Conservation (phyloP, 2,888 invertebrate species). For the Herminia tarsipennalis region DNA sequence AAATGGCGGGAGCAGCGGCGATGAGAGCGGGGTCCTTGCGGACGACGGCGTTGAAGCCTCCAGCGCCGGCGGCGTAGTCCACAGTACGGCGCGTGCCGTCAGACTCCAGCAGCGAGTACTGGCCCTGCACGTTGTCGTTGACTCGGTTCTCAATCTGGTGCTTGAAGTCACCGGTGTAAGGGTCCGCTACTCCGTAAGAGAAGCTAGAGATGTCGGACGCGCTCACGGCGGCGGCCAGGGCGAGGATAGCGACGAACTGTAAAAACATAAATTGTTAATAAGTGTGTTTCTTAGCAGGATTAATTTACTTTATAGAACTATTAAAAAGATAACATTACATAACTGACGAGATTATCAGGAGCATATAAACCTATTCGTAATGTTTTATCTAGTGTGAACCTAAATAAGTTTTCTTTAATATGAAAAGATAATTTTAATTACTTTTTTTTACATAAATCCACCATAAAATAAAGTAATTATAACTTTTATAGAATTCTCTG, state of each 20-base stretch:
- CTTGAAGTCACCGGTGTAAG: slow-evolving; percentile 81
- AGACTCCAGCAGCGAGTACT: slow-evolving; percentile 73
- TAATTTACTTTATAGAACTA: no score
- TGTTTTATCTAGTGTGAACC: no score
- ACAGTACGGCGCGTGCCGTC: slow-evolving; percentile 82
- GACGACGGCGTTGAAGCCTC: slow-evolving; percentile 83
- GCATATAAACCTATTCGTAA: no score
- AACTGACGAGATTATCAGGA: no score
- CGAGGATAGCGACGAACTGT: slow-evolving; percentile 64
- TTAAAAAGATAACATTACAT: no score
- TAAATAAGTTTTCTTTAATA: no score
- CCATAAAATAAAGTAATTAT: no score
- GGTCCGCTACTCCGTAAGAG: slow-evolving; percentile 81
- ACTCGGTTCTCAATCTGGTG: slow-evolving; percentile 68
- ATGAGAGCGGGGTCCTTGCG: slow-evolving; percentile 72
- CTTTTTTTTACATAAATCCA: no score
- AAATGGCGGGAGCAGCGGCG: slow-evolving; percentile 40
- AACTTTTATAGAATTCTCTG: no score
- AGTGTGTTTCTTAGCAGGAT: no score
- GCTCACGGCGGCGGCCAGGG: slow-evolving; percentile 53
- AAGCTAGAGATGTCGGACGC: slow-evolving; percentile 68
- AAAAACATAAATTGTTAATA: not conserved
- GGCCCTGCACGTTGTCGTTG: slow-evolving; percentile 51
- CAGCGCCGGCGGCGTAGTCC: slow-evolving; percentile 81
- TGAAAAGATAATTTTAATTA: no score